Evolutionary conservation across 2,797 vertebrate species (phyloP).

Genomic region (Cynopterus sphinx): DNA sequence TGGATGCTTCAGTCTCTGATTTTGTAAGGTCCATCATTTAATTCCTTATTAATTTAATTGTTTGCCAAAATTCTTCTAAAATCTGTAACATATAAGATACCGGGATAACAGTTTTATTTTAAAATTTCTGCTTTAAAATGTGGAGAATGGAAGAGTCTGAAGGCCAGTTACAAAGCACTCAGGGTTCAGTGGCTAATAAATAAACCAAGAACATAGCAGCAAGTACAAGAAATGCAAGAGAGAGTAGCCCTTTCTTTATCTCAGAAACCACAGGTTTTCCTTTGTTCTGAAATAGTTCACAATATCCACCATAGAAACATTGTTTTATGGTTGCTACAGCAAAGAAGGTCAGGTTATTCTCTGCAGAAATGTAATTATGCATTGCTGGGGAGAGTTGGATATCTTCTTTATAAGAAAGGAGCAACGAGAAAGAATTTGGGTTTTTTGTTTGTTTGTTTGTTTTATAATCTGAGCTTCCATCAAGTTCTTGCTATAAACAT

Average conservation of each 20-base stretch:
- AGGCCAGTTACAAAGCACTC: background rate
- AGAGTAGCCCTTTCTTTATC: background rate
- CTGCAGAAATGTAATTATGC: slow-evolving; percentile 10
- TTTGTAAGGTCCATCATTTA: too few relatives aligned
- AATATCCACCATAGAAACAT: background rate
- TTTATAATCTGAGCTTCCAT: background rate
- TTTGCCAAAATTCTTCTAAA: slow-evolving; percentile 15
- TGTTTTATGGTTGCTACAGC: background rate
- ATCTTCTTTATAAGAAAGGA: slow-evolving; percentile 9
- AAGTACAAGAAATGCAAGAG: background rate
- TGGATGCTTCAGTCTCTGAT: too few relatives aligned
- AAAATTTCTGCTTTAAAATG: slow-evolving; percentile 20
- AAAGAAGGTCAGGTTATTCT: background rate
- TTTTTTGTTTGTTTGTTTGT: background rate
- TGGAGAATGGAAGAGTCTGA: background rate
- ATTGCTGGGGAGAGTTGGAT: background rate
- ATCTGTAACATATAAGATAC: background rate
- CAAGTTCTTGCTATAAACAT: slow-evolving; percentile 60
- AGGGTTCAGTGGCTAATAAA: background rate
- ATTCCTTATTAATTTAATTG: background rate
- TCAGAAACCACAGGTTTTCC: slow-evolving; percentile 46
- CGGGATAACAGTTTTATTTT: background rate
- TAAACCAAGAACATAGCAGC: background rate
- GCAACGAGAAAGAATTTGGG: slow-evolving; percentile 20
- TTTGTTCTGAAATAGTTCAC: slow-evolving; percentile 43